Percentiles rank a stretch among this genome's conserved stretches.
These are phyloP conservation scores for Oligia latruncula DNA, from an alignment of 2,888 invertebrate species.

Conservation along the genomic window DNA sequence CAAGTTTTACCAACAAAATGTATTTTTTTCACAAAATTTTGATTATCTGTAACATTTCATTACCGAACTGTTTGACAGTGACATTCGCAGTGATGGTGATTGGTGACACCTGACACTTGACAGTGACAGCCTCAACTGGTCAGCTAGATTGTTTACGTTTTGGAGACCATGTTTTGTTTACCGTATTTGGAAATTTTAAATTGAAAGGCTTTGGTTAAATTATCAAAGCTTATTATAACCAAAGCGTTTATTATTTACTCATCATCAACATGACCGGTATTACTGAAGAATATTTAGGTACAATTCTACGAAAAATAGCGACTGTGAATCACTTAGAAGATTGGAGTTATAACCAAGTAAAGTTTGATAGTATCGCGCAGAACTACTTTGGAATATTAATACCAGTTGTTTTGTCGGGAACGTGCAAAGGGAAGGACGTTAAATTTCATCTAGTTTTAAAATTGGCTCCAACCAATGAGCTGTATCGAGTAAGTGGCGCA, in stretches of 20 bases:
- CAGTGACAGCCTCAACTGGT: neutral
- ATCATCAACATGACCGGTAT: conserved; percentile 63
- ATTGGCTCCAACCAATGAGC: conserved; percentile 83
- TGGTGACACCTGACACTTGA: neutral
- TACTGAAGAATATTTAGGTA: conserved; percentile 66
- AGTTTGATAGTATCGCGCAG: conserved; percentile 80
- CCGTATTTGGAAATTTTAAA: neutral
- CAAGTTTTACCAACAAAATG: neutral
- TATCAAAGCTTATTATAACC: neutral
- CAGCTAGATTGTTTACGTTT: conserved; percentile 18
- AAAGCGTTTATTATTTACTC: conserved; percentile 34
- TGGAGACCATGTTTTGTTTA: neutral
- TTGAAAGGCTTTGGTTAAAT: conserved; percentile 21
- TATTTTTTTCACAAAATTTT: neutral
- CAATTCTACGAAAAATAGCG: conserved; percentile 66
- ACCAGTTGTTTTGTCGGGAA: conserved; percentile 76
- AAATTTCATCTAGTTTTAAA: conserved; percentile 79
- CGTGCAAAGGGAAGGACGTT: conserved; percentile 58
- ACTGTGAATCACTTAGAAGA: conserved; percentile 56
- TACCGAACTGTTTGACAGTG: conserved; percentile 5
- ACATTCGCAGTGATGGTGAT: conserved; percentile 6
- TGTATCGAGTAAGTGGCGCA: conserved; percentile 83
- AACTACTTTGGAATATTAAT: conserved; percentile 85
- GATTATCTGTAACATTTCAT: neutral
- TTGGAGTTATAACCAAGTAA: conserved; percentile 71